A percentile compares a stretch with the other conserved stretches of the same genome.
Conservation (phyloP, 2,888 invertebrate species). For the Agrochola macilenta region DNA sequence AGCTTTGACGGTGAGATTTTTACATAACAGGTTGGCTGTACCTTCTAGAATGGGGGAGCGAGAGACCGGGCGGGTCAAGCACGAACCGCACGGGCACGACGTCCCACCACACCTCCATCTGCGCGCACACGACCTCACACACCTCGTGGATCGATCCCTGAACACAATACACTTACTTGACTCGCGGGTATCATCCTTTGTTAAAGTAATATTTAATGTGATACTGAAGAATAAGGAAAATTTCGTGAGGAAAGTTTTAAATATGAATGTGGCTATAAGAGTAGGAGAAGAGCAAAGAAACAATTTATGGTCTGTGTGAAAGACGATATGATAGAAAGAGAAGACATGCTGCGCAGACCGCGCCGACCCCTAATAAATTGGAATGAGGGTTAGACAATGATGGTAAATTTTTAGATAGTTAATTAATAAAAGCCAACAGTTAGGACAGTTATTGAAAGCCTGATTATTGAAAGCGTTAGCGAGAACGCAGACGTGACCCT, state of each 20-base stretch:
- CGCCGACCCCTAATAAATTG: too few species aligned
- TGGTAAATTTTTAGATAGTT: too few species aligned
- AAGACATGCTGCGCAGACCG: background rate
- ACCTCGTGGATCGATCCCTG: constrained; percentile 72
- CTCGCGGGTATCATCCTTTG: background rate
- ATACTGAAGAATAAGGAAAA: background rate
- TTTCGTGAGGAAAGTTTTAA: background rate
- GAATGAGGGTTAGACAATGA: background rate
- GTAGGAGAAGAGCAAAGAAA: background rate
- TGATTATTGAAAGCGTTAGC: background rate
- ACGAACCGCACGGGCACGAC: constrained; percentile 80
- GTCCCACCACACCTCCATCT: constrained; percentile 86
- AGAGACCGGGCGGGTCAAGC: constrained; percentile 75
- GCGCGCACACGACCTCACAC: constrained; percentile 78
- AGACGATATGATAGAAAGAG: too few species aligned
- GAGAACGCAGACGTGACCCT: too few species aligned
- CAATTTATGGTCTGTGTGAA: background rate
- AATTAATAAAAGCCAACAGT: background rate
- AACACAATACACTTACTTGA: background rate
- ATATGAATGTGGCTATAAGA: background rate
- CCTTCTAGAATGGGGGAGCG: constrained; percentile 77
- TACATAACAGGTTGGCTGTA: constrained; percentile 53
- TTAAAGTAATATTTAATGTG: background rate
- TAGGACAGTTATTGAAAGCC: background rate
- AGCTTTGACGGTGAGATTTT: background rate